Evolutionary conservation across 1,140 invertebrate species (phyloP), one percentile per base, ranked within the genome.

Genomic region (Parapsyche elsis): DNA sequence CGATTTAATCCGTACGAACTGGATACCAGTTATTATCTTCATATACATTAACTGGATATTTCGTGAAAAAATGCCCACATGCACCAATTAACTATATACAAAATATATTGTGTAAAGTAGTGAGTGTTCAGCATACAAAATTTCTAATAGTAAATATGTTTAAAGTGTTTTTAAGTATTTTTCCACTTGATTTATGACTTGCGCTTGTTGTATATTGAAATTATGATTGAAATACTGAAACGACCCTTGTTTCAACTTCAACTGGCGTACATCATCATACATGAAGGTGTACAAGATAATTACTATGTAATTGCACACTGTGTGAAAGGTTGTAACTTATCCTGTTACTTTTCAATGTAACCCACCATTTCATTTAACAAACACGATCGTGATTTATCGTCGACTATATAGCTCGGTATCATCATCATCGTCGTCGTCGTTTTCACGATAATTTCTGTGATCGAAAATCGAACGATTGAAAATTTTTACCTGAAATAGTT

Each of bases 281-380:
- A 49, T 5, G 71, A 46, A 74, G 45, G 71, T 74, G 71, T 74
- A 46, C 26, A 74, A 49, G 19, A 44, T 44, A 74, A 74, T 74
- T 74, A 74, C 71, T 46, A 14, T 16, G 53, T 57, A 61, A 61
- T 61, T 61, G 21, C 21, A 61, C 16, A 21, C n/a, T 45, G 44
- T 74, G 71, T 44, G 19, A 12, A 45, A 74, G 71, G 45, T 49
- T 23, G 46, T 74, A 74, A 74, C 71, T 74, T 45, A 46, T 23
- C 14, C 71, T 61, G 45, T 74, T 71, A 71, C 67, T 71, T 71
- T 71, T 71, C 67, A 71, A 71, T 71, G 30, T 9, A 71, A 9
- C 14, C 67, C 67, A 71, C 21, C 67, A 71, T 24, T 71, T 71
- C 26, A 24, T n/a, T 61, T 16, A 61, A 21, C 21, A 61, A 61